These are phyloP conservation scores for Tragelaphus strepsiceros DNA, from an alignment of 2,113 vertebrate genomes.

Conservation along the genomic window DNA sequence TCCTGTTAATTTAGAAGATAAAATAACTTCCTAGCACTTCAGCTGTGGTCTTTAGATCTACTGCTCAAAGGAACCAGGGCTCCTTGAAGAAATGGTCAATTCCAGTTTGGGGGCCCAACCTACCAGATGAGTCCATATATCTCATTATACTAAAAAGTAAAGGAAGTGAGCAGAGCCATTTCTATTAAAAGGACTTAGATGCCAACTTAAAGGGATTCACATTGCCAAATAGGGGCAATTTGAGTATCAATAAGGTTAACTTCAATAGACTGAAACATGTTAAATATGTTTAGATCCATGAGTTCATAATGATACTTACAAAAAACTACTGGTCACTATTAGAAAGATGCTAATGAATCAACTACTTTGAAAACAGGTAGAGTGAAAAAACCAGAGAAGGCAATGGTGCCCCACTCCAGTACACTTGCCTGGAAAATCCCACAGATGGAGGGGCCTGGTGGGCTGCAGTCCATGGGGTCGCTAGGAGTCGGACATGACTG, in stretches of 20 bases:
- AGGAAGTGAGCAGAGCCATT: background rate
- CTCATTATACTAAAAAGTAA: background rate
- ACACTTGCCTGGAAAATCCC: no score
- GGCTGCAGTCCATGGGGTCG: no score
- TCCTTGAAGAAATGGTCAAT: background rate
- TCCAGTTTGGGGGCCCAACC: background rate
- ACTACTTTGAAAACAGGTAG: conserved; percentile 14
- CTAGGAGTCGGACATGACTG: no score
- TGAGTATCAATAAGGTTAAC: background rate
- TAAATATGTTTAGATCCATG: background rate
- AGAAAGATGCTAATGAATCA: background rate
- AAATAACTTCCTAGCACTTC: background rate
- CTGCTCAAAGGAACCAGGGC: background rate
- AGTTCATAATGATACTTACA: background rate
- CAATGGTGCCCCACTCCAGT: no score
- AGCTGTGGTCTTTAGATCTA: background rate
- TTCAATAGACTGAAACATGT: background rate
- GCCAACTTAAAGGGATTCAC: background rate
- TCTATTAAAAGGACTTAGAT: background rate
- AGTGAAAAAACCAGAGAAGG: background rate
- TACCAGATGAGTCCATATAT: background rate
- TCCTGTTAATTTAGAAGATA: background rate
- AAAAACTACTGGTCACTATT: background rate
- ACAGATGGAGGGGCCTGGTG: no score
- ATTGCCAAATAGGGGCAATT: background rate